Evolutionary conservation across 2,888 invertebrate genomes (phyloP).

Genomic region (Eristalis pertinax): DNA sequence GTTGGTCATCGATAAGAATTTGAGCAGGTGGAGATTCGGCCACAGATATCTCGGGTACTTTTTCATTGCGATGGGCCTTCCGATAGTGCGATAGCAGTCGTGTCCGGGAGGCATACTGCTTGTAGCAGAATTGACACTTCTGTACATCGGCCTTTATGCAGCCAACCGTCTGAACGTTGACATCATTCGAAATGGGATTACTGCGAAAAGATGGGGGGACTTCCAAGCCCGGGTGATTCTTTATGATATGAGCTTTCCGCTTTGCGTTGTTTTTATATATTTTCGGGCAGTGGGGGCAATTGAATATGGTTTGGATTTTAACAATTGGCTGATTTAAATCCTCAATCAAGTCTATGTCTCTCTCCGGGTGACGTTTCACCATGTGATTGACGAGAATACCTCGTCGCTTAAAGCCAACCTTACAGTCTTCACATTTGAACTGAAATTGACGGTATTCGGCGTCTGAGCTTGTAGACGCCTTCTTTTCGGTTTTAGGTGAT

Average conservation of each 20-base stretch:
- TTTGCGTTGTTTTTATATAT: slow-evolving; percentile 93
- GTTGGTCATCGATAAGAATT: slow-evolving; percentile 37
- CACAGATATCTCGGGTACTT: slow-evolving; percentile 29
- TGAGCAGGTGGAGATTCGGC: neutral
- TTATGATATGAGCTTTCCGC: slow-evolving; percentile 90
- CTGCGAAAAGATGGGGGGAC: slow-evolving; percentile 81
- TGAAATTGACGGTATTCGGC: slow-evolving; percentile 49
- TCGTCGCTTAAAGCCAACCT: slow-evolving; percentile 89
- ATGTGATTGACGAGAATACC: slow-evolving; percentile 94
- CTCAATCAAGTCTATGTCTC: slow-evolving; percentile 85
- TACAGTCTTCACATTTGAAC: slow-evolving; percentile 85
- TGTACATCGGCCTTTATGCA: slow-evolving; percentile 88
- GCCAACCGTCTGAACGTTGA: slow-evolving; percentile 87
- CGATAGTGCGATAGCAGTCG: slow-evolving; percentile 88
- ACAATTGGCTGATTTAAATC: slow-evolving; percentile 90
- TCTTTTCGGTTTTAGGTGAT: neutral
- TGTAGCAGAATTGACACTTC: slow-evolving; percentile 90
- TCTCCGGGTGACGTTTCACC: slow-evolving; percentile 88
- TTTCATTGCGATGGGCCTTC: slow-evolving; percentile 83
- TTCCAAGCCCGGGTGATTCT: slow-evolving; percentile 89
- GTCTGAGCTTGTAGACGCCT: neutral
- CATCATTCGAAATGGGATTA: slow-evolving; percentile 83
- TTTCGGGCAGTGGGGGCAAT: slow-evolving; percentile 92
- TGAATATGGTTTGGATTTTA: slow-evolving; percentile 89
- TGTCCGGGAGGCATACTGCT: slow-evolving; percentile 92